Evolutionary conservation across 2,113 vertebrate species (phyloP), one percentile per base, ranked within the genome.

Genomic region (Hydrolagus affinis): DNA sequence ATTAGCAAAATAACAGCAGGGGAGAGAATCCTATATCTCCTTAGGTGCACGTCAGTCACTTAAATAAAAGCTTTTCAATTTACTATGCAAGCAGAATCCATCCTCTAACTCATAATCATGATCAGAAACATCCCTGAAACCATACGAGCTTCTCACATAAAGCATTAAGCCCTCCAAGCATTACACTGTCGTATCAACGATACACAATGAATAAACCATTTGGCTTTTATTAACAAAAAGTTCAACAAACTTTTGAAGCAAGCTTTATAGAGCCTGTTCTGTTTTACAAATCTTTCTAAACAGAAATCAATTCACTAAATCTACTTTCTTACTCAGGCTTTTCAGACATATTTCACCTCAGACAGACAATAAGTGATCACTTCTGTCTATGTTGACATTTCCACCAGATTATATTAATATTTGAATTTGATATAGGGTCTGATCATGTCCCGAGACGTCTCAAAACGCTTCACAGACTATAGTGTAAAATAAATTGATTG

Each of bases 61-160:
- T 30, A 56, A 75, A 8, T 75, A 75, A 75, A 75, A 75, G 32
- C 72, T 74, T 74, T 30, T 32, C 72, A 32, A 32, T 74, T 74
- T 74, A 25, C 28, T 74, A 17, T 74, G 30, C 30, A 30, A 17
- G 72, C 73, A 75, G 17, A 56, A 75, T 75, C 30, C 73, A 56
- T 15, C 17, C 73, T 56, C 21, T 56, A 75, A 75, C 15, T 75
- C 73, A 75, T 11, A 44, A 75, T 56, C 28, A 17, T 19, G 17
- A 74, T 74, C 73, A 75, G 17, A 75, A 75, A 56, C 32, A 75
- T 10, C 32, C 19, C 73, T 75, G 73, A 75, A 75, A 19, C 11
- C 56, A 44, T 8, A 75, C 21, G 17, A 21, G 15, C 32, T 75
- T 30, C 32, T 56, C 19, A 8, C 44, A 69, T 56, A 75, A 75